A percentile compares a stretch with the other conserved stretches of the same genome.
Conservation (phyloP, 2,888 invertebrate species). For the Drosophila neotestacea region DNA sequence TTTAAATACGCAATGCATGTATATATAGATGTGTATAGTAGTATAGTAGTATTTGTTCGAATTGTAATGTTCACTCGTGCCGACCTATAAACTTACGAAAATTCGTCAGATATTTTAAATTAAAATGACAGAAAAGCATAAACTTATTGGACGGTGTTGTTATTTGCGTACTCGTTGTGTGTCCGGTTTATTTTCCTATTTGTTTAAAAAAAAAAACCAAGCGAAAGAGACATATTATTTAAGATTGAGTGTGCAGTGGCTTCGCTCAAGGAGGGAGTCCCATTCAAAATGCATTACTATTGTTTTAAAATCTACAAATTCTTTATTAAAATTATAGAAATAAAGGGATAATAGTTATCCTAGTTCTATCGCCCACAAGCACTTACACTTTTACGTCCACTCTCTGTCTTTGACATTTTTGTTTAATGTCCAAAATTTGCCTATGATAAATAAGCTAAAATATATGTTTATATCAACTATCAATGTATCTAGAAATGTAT, state of each 20-base stretch:
- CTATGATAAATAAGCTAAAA: no score
- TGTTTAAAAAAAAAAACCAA: conserved; percentile 55
- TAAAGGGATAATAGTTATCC: no score
- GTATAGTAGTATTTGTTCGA: conserved; percentile 12
- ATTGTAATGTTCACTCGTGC: conserved; percentile 33
- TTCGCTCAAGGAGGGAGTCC: neutral
- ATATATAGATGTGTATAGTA: neutral
- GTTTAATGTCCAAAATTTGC: no score
- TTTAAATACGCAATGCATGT: conserved; percentile 6
- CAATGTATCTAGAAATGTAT: no score
- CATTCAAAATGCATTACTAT: neutral
- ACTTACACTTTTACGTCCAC: no score
- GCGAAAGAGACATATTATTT: conserved; percentile 40
- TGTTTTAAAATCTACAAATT: no score
- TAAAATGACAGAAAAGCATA: conserved; percentile 58
- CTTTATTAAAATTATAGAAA: no score
- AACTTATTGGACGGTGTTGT: conserved; percentile 28
- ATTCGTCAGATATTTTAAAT: conserved; percentile 54
- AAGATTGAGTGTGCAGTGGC: conserved; percentile 42
- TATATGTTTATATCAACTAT: no score
- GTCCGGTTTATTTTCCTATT: conserved; percentile 39
- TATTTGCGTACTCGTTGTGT: conserved; percentile 10
- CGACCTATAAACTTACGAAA: conserved; percentile 40
- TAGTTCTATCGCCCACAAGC: no score
- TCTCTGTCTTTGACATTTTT: no score